Evolutionary conservation across 30 jellyfish, hydroid and myxozoan genomes (phyloP).

Genomic region (Mastigias papua): DNA sequence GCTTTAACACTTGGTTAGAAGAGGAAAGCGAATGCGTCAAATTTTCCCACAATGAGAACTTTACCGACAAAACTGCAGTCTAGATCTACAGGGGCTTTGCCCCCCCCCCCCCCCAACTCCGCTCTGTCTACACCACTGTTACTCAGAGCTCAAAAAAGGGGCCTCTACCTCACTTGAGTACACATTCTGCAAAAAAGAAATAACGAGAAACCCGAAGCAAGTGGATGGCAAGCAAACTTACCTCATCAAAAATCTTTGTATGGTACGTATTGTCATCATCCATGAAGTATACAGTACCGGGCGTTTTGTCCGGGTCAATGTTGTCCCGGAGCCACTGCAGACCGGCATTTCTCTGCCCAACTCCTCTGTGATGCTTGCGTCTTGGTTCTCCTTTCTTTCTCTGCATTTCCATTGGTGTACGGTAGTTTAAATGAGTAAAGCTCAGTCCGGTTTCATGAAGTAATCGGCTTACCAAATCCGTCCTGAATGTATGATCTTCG

Average conservation of each 20-base stretch:
- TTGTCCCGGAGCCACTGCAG: constrained; percentile 92
- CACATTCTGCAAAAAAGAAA: no score
- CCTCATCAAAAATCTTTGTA: constrained; percentile 90
- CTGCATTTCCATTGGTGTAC: constrained; percentile 92
- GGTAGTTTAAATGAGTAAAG: constrained; percentile 85
- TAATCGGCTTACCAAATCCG: constrained; percentile 88
- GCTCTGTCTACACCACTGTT: no score
- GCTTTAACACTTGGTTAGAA: no score
- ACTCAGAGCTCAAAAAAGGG: no score
- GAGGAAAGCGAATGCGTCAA: no score
- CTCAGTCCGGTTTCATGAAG: constrained; percentile 94
- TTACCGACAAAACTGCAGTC: no score
- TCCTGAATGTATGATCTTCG: constrained; percentile 89
- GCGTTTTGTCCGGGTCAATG: constrained; percentile 86
- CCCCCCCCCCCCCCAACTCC: no score
- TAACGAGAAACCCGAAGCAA: no score
- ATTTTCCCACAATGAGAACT: no score
- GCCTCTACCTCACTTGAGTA: no score
- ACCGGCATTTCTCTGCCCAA: constrained; percentile 91
- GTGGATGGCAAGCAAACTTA: constrained; percentile 4
- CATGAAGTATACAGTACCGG: constrained; percentile 97
- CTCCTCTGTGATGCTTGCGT: constrained; percentile 98
- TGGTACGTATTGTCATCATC: constrained; percentile 99
- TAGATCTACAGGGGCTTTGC: no score
- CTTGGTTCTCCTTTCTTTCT: constrained; percentile 88